A percentile compares a stretch with the other conserved stretches of the same genome.
Evolutionary conservation across 1,140 invertebrate species (phyloP).

Genomic region (Neodiprion pinetum): DNA sequence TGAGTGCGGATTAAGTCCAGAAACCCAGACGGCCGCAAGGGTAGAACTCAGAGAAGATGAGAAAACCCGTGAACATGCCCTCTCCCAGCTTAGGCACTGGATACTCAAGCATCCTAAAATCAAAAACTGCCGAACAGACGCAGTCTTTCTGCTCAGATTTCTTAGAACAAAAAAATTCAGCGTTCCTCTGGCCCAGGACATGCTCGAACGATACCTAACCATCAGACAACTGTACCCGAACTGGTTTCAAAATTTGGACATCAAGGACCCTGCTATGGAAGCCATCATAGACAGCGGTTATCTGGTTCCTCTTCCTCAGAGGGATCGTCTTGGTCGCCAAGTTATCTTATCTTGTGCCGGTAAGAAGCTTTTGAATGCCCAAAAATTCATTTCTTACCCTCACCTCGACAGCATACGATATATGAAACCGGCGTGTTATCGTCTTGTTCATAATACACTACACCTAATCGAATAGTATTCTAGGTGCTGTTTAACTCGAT

Average conservation of each 20-base stretch:
- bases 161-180: constrained; percentile 87
- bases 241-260: constrained; percentile 83
- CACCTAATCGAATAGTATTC: no score
- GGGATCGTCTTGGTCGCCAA: constrained; percentile 75
- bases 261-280: constrained; percentile 72
- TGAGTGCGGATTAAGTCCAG: constrained; percentile 52
- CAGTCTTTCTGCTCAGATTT: constrained; percentile 82
- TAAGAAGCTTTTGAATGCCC: constrained; percentile 44
- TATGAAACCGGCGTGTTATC: no score
- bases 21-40: constrained; percentile 67
- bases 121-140: constrained; percentile 77
- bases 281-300: constrained; percentile 85
- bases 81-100: constrained; percentile 78
- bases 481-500: no score
- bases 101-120: constrained; percentile 79
- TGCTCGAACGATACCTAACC: constrained; percentile 84
- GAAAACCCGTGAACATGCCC: constrained; percentile 69
- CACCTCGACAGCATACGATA: not conserved
- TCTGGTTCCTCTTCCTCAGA: constrained; percentile 76
- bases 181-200: constrained; percentile 81
- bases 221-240: constrained; percentile 81
- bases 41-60: constrained; percentile 78
- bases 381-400: not conserved
- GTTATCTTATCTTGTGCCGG: constrained; percentile 79
- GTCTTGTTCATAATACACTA: no score